Conservation (phyloP, 2,797 vertebrate genomes). For the Varecia variegata region DNA sequence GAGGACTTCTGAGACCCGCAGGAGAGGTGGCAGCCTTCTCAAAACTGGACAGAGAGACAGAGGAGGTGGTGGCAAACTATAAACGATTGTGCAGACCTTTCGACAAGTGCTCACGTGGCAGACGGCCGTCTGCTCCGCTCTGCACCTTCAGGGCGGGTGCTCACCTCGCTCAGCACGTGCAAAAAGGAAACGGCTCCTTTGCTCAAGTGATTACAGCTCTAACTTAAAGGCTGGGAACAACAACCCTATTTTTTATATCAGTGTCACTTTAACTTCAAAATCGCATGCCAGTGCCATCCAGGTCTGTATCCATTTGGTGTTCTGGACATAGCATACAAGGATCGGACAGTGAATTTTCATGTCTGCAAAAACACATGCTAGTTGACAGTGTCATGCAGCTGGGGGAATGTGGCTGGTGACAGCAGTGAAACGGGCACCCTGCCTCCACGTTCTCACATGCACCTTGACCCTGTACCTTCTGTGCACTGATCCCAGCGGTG, state of each 20-base stretch:
- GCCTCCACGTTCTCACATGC: neutral
- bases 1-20: fast-evolving
- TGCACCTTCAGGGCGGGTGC: too few species aligned
- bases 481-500: neutral
- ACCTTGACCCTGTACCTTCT: neutral
- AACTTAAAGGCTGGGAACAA: neutral
- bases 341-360: neutral
- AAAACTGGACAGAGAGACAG: neutral
- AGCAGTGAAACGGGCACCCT: neutral
- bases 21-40: neutral
- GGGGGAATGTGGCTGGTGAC: neutral
- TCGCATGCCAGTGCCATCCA: neutral
- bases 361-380: neutral
- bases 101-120: too few species aligned
- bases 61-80: fast-evolving
- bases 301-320: neutral
- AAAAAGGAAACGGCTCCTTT: neutral
- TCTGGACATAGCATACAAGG: neutral
- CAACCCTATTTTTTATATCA: too few species aligned
- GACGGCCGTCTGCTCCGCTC: too few species aligned
- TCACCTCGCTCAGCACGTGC: too few species aligned
- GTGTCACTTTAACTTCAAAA: neutral
- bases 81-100: too few species aligned
- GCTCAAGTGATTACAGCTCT: neutral
- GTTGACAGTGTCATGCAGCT: neutral